phyloP scores from a whole-genome alignment of 2,888 invertebrate species.

The Stenchaetothrips biformis region DNA sequence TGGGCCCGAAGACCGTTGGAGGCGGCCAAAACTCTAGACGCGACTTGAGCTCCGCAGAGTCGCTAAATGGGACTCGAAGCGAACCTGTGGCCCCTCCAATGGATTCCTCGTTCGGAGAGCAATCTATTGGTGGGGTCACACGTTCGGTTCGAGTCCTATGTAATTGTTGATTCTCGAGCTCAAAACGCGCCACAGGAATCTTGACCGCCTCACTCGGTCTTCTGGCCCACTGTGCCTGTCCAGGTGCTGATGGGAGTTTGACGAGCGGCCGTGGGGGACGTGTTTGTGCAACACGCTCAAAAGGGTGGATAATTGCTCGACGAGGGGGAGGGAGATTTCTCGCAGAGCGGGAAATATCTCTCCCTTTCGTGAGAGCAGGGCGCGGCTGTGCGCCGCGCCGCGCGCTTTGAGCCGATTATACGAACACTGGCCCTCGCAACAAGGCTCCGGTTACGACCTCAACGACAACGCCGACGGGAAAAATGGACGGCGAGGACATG shows the following conservation, averaged over 20 bases:
- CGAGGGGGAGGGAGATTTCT: background rate
- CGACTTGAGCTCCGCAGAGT: too few species aligned
- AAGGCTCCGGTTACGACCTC: background rate
- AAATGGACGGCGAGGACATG: background rate
- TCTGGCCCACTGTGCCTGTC: too few species aligned
- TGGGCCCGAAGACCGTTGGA: too few species aligned
- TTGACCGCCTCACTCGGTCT: too few species aligned
- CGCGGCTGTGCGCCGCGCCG: background rate
- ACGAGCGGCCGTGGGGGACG: background rate
- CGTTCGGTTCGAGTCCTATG: too few species aligned
- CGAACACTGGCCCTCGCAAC: background rate
- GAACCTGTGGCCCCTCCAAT: too few species aligned
- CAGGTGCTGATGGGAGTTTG: background rate
- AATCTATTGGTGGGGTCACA: too few species aligned
- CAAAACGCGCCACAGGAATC: too few species aligned
- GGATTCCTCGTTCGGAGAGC: too few species aligned
- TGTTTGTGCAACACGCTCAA: conserved; percentile 16
- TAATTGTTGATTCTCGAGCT: too few species aligned
- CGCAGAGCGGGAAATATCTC: background rate
- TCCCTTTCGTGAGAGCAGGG: background rate
- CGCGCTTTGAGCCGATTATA: background rate
- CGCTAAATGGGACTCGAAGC: too few species aligned
- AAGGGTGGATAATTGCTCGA: conserved; percentile 9
- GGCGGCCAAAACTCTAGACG: too few species aligned
- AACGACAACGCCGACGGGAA: background rate